A percentile compares a stretch with the other conserved stretches of the same genome.
Evolutionary conservation across 2,888 invertebrate genomes (phyloP).

Genomic region (Rapana venosa): DNA sequence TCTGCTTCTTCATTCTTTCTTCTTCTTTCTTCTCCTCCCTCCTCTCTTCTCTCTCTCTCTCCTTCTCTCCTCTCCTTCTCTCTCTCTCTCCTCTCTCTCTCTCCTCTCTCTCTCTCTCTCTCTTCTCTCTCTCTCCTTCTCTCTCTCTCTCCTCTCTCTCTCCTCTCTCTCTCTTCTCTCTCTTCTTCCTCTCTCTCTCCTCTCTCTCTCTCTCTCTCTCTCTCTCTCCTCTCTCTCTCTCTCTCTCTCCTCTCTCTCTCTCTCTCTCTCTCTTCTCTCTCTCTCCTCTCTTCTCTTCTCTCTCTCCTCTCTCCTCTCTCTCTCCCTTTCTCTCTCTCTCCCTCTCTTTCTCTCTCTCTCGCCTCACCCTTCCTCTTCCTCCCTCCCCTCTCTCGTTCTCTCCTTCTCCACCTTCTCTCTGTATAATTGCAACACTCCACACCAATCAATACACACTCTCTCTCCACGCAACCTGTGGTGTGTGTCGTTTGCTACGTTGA

Average conservation of each 20-base stretch:
- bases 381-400: background rate
- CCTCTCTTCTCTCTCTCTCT: background rate
- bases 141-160: background rate
- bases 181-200: background rate
- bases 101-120: background rate
- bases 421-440: too few relatives aligned
- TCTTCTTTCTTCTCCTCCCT: background rate
- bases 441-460: too few relatives aligned
- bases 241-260: background rate
- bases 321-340: background rate
- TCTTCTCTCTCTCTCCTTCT: background rate
- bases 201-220: background rate
- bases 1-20: background rate
- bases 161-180: background rate
- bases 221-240: background rate
- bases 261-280: background rate
- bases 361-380: background rate
- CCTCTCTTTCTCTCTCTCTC: background rate
- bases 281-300: background rate
- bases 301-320: background rate
- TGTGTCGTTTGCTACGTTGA: too few relatives aligned
- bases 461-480: too few relatives aligned
- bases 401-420: background rate
- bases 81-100: background rate
- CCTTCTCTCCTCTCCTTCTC: background rate